Evolutionary conservation across 2,797 vertebrate genomes (phyloP).

Genomic region (Ctenochaetus hawaiiensis): DNA sequence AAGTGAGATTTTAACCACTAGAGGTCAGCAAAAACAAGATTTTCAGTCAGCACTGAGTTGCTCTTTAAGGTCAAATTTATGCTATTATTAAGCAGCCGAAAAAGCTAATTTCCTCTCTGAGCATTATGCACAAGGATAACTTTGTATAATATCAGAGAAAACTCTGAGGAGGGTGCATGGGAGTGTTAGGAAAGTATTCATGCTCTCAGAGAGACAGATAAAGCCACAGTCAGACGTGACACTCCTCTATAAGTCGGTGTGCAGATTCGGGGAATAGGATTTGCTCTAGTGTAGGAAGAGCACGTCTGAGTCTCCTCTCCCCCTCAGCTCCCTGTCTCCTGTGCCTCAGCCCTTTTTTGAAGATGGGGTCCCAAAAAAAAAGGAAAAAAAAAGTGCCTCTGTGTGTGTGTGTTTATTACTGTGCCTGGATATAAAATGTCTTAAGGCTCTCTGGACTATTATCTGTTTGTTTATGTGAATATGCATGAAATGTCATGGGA

Average conservation of each 20-base stretch:
- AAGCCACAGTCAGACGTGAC: conserved; percentile 66
- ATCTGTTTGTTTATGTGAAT: conserved; percentile 65
- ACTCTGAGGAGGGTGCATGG: conserved; percentile 39
- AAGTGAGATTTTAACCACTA: neutral
- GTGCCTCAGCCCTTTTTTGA: conserved; percentile 69
- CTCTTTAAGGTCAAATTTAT: conserved; percentile 36
- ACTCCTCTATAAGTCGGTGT: conserved; percentile 57
- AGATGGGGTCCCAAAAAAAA: conserved; percentile 50
- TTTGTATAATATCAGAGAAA: conserved; percentile 49
- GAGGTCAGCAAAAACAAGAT: conserved; percentile 10
- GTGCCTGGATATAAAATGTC: conserved; percentile 40
- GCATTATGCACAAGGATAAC: conserved; percentile 51
- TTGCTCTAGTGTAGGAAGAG: conserved; percentile 62
- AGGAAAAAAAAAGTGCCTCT: neutral
- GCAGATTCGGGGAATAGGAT: conserved; percentile 60
- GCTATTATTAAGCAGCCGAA: conserved; percentile 19
- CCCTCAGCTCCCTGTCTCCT: conserved; percentile 59
- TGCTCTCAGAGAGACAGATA: conserved; percentile 59
- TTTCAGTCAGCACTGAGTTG: neutral
- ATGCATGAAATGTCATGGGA: conserved; percentile 59
- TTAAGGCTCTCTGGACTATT: conserved; percentile 54
- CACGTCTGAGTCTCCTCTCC: conserved; percentile 47
- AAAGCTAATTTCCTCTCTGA: conserved; percentile 19
- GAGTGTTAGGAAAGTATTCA: conserved; percentile 50
- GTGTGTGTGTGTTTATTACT: conserved; percentile 24